phyloP scores from a whole-genome alignment of 35 echinoderm and acorn worm genomes.

The Heliocidaris tuberculata region DNA sequence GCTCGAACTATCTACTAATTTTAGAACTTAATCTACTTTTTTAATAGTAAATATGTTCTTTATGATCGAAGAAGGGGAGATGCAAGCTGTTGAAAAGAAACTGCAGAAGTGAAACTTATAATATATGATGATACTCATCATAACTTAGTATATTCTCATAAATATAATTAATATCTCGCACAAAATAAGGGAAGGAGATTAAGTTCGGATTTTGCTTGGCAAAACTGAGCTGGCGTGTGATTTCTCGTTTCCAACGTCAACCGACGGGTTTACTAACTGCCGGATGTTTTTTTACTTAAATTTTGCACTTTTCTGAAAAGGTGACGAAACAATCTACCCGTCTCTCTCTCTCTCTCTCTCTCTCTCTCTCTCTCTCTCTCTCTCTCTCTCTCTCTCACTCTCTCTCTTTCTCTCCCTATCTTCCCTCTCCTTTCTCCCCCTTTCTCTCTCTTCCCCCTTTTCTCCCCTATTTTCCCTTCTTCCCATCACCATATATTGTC shows the following conservation, averaged over 20 bases:
- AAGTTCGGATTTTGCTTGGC: not conserved
- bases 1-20: not conserved
- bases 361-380: not conserved
- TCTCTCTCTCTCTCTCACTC: not conserved
- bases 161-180: not conserved
- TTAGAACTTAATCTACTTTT: not conserved
- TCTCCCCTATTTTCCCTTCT: not conserved
- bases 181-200: not conserved
- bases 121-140: not conserved
- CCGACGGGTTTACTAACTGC: not conserved
- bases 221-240: not conserved
- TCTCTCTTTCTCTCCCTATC: not conserved
- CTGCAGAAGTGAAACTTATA: no score
- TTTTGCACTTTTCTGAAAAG: constrained; percentile 9
- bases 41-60: no score
- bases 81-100: no score
- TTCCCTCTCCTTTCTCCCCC: not conserved
- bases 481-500: not conserved
- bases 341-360: not conserved
- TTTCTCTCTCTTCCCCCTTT: not conserved
- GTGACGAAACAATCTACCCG: not conserved
- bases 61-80: no score
- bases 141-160: not conserved
- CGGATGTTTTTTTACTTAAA: not conserved
- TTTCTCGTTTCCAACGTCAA: not conserved